Percentiles rank a stretch among this genome's conserved stretches.
Conservation (phyloP, 2,888 invertebrate genomes). For the Selenia dentaria region DNA sequence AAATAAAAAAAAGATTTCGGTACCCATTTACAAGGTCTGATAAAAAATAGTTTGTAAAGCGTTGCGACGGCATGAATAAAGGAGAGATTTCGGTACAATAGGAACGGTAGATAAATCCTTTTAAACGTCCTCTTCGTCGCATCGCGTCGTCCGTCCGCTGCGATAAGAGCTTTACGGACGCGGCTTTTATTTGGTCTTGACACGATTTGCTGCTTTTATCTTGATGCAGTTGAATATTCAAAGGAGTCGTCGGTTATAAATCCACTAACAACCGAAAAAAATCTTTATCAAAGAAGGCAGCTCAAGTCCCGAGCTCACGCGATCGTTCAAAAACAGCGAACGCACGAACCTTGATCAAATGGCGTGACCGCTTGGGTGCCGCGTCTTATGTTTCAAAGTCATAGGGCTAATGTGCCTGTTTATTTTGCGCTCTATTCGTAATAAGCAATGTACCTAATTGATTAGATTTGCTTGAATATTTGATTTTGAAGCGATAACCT, state of each 20-base stretch:
- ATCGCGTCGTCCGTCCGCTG: conserved; percentile 50
- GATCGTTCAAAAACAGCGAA: conserved; percentile 26
- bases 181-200: conserved; percentile 70
- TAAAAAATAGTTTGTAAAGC: conserved; percentile 29
- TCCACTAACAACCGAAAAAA: conserved; percentile 25
- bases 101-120: conserved; percentile 54
- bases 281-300: conserved; percentile 25
- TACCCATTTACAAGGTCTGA: not conserved
- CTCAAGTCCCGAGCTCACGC: conserved; percentile 28
- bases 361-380: conserved; percentile 26
- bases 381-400: conserved; percentile 30
- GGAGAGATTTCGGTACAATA: conserved; percentile 42
- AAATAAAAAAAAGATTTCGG: too few species aligned
- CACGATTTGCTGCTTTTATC: conserved; percentile 64
- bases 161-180: conserved; percentile 70
- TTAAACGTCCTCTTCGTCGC: conserved; percentile 39
- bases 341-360: conserved; percentile 23
- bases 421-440: conserved; percentile 1
- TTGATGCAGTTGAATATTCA: conserved; percentile 53
- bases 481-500: conserved; percentile 7
- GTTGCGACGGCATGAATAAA: conserved; percentile 42
- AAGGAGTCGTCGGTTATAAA: conserved; percentile 33
- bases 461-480: conserved; percentile 13
- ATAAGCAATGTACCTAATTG: conserved; percentile 12
- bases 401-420: conserved; percentile 20